Evolutionary conservation across 2,888 invertebrate genomes (phyloP), one percentile per base, ranked within the genome.

Genomic region (Ophion ellenae): DNA sequence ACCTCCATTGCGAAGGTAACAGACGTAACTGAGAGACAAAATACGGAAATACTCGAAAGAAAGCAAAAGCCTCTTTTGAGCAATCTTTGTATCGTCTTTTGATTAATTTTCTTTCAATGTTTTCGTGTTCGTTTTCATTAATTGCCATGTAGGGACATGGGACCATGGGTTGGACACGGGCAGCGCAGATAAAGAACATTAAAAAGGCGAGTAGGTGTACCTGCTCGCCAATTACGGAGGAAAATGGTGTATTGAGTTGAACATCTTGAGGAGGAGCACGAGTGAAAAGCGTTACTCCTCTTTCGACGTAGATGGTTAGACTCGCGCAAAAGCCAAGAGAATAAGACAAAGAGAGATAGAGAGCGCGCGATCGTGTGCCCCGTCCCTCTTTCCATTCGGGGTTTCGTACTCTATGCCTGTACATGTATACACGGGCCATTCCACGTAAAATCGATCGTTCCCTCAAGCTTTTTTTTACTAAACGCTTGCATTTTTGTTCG

Each of bases 201-300:
- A 63, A 73, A 73, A 40, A 28, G 9, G 17, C 53, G 53, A 5
- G 53, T 53, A 53, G 53, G 53, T 53, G 53, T 53, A 53, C 53
- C 53, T 53, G 14, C 14, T 71, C 20, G 63, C 40, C 28, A 79
- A 79, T 79, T 61, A 79, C 45, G 28, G 69, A 59, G 47, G 24
- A 47, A 79, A 63, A 79, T 70, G 59, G 45, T 70, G 79, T 20
- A 47, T 71, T 57, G n/a, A 80, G 36, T 80, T 71, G 71, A 80
- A 53, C 36, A 71, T 71, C 17, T 24, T 10, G 24, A 74, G 67
- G 36, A n/a, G 64, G 20, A 14, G 7, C 45, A 45, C 53, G 64
- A 14, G 64, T 64, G 59, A 80, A 71, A 81, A 20, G 66, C 14
- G 53, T 17, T 40, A 40, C 7, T 32, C 47, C 61, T 63, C 57